These are phyloP conservation scores for Ptyas mucosa DNA, from an alignment of 2,113 vertebrate species.

Conservation along the genomic window DNA sequence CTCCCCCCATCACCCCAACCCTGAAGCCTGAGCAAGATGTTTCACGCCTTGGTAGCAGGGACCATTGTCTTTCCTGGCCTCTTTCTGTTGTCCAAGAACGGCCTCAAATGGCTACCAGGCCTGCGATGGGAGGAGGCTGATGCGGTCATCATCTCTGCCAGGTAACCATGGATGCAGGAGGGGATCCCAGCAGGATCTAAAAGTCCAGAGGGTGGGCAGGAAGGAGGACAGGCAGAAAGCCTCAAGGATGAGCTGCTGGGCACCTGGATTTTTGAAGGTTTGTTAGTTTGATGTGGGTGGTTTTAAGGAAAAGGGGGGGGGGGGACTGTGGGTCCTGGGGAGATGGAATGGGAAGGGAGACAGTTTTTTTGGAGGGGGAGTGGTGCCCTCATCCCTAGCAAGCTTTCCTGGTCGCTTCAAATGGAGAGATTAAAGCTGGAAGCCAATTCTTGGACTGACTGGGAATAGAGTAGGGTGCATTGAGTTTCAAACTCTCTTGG, in stretches of 20 bases:
- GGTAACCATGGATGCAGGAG: conserved; percentile 61
- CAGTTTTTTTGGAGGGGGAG: no score
- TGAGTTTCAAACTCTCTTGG: not conserved
- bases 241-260: not conserved
- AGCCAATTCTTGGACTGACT: not conserved
- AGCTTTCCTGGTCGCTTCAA: not conserved
- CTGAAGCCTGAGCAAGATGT: conserved; percentile 67
- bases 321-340: not conserved
- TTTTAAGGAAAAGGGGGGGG: no score
- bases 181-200: not conserved
- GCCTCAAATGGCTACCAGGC: conserved; percentile 71
- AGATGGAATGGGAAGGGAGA: not conserved
- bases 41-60: conserved; percentile 75
- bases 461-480: not conserved
- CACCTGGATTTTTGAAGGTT: not conserved
- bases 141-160: conserved; percentile 77
- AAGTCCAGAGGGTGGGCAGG: not conserved
- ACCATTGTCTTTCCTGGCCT: conserved; percentile 84
- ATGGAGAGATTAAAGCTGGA: not conserved
- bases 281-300: not conserved
- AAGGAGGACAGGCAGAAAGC: not conserved
- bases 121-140: conserved; percentile 79
- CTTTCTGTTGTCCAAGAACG: conserved; percentile 75
- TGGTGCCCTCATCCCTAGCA: not conserved
- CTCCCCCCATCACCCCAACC: conserved; percentile 18